Percentiles rank a stretch among this genome's conserved stretches.
Conservation (phyloP, 2,797 vertebrate species). For the Masticophis lateralis region DNA sequence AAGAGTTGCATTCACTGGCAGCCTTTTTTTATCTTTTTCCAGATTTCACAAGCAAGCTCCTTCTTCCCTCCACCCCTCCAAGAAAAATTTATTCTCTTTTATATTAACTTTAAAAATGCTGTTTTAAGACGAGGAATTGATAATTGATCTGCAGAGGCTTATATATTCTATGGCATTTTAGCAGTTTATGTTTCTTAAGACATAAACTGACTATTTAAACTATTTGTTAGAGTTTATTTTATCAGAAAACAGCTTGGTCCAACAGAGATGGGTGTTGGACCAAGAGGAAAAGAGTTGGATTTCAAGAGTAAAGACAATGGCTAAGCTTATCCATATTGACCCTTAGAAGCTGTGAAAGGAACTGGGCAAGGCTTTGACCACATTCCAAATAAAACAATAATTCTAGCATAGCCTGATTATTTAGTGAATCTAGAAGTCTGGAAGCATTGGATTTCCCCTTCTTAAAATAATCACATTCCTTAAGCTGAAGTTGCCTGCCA, state of each 20-base stretch:
- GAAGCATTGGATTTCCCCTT: not conserved
- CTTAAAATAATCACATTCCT: not conserved
- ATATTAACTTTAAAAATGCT: not conserved
- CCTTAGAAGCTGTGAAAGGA: not conserved
- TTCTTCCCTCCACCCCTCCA: too few relatives aligned
- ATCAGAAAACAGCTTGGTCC: not conserved
- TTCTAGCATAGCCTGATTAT: not conserved
- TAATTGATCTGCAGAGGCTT: not conserved
- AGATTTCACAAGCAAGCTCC: not conserved
- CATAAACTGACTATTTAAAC: not conserved
- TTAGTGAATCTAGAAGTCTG: not conserved
- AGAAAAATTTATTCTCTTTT: not conserved
- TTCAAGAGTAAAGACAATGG: not conserved
- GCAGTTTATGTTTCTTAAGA: not conserved
- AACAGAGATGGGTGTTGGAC: not conserved
- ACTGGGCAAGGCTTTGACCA: not conserved
- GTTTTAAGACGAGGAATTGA: not conserved
- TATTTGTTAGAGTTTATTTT: not conserved
- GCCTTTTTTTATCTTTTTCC: not conserved
- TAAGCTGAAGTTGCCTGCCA: not conserved
- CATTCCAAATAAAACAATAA: not conserved
- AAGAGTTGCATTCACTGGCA: not conserved
- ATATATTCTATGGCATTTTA: not conserved
- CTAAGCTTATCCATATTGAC: not conserved
- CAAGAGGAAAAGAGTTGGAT: not conserved